A percentile compares a stretch with the other conserved stretches of the same genome.
Conservation (phyloP, 2,797 vertebrate genomes). For the Megaceryle alcyon region DNA sequence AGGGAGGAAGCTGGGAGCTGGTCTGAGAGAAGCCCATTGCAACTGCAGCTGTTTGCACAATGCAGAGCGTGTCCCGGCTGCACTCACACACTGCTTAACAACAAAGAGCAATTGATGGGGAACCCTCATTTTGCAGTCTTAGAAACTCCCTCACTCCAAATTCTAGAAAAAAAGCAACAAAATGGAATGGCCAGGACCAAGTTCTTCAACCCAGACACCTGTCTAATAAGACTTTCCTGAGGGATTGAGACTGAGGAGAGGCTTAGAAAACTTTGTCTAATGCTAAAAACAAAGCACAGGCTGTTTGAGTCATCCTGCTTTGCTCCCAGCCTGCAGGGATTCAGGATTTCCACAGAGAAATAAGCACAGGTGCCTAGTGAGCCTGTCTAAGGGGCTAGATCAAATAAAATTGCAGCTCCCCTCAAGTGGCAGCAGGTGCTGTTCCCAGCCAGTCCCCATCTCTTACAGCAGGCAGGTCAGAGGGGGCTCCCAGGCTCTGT, state of each 20-base stretch:
- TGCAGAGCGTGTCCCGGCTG: not conserved
- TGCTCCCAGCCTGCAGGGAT: not conserved
- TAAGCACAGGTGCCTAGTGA: not conserved
- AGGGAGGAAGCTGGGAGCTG: not conserved
- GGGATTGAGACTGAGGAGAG: not conserved
- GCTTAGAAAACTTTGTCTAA: not conserved
- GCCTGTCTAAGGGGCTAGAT: not conserved
- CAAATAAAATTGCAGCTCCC: not conserved
- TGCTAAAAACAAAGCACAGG: not conserved
- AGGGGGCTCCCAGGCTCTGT: not conserved
- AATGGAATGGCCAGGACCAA: not conserved
- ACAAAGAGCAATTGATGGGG: rapidly evolving
- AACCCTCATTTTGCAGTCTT: not conserved
- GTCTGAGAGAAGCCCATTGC: not conserved
- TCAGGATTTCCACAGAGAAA: not conserved
- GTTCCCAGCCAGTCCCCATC: not conserved
- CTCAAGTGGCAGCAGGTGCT: rapidly evolving
- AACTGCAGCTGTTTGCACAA: not conserved
- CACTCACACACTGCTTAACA: not conserved
- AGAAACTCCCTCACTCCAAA: not conserved
- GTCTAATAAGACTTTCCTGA: not conserved
- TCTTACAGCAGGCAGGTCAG: not conserved
- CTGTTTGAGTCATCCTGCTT: not conserved
- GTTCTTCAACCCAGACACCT: not conserved
- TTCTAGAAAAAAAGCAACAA: not conserved